phyloP scores from a whole-genome alignment of 2,888 invertebrate species.

The Sesia bembeciformis region DNA sequence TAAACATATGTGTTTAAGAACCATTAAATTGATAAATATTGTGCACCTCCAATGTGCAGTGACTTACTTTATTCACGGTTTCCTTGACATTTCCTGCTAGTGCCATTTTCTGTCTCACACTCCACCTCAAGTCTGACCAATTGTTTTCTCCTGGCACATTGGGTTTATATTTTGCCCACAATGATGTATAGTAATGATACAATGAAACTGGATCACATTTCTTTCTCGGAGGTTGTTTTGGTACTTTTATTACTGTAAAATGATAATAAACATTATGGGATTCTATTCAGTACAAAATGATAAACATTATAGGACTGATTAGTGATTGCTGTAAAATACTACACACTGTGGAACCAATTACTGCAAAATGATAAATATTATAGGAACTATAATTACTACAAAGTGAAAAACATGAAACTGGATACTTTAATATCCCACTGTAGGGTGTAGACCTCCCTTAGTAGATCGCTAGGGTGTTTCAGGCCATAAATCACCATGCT shows the following conservation, averaged over 20 bases:
- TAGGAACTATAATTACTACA: too few species aligned
- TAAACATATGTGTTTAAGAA: too few species aligned
- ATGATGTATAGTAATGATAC: constrained; percentile 83
- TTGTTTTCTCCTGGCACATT: constrained; percentile 83
- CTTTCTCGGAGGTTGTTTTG: constrained; percentile 49
- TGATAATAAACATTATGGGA: neutral
- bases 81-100: constrained; percentile 23
- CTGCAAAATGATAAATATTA: too few species aligned
- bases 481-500: too few species aligned
- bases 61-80: constrained; percentile 24
- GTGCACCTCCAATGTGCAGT: too few species aligned
- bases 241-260: constrained; percentile 76
- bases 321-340: neutral
- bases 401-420: too few species aligned
- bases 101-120: constrained; percentile 80
- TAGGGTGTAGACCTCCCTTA: too few species aligned
- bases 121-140: constrained; percentile 80
- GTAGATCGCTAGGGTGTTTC: too few species aligned
- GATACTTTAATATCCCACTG: too few species aligned
- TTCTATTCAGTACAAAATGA: neutral
- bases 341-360: too few species aligned
- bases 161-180: constrained; percentile 81
- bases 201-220: constrained; percentile 83
- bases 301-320: neutral
- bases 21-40: too few species aligned